A percentile compares a stretch with the other conserved stretches of the same genome.
These are phyloP conservation scores for Bergia puertoricense DNA, from an alignment of 92 coral and sea anemone genomes.

Conservation along the genomic window DNA sequence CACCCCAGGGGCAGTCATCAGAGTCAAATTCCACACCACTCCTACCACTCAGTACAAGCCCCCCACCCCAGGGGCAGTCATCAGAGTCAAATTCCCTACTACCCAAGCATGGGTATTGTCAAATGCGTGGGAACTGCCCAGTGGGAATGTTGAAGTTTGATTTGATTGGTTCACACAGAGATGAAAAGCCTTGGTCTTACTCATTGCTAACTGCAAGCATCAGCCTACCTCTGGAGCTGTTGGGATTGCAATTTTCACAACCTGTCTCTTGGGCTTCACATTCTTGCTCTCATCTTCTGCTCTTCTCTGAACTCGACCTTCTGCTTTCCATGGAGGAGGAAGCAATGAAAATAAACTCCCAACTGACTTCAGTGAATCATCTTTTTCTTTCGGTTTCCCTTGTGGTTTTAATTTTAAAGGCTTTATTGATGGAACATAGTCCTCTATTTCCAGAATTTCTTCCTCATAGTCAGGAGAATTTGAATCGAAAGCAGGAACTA, in stretches of 20 bases:
- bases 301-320: constrained; percentile 51
- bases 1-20: no score
- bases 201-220: no score
- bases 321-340: constrained; percentile 86
- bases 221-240: constrained; percentile 64
- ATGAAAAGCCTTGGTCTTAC: no score
- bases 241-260: constrained; percentile 80
- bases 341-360: constrained; percentile 91
- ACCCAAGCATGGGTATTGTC: no score
- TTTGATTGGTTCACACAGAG: no score
- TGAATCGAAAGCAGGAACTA: not conserved
- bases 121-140: no score
- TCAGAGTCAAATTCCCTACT: no score
- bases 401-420: constrained; percentile 55
- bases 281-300: constrained; percentile 53
- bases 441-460: constrained; percentile 79
- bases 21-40: no score
- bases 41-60: no score
- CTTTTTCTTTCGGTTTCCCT: constrained; percentile 10
- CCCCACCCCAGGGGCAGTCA: no score
- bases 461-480: constrained; percentile 50
- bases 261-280: constrained; percentile 57
- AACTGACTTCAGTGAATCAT: constrained; percentile 72
- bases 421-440: constrained; percentile 65
- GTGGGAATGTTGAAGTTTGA: not conserved